A percentile compares a stretch with the other conserved stretches of the same genome.
phyloP scores from a whole-genome alignment of 2,888 invertebrate genomes.

The Amblyteles armatorius region DNA sequence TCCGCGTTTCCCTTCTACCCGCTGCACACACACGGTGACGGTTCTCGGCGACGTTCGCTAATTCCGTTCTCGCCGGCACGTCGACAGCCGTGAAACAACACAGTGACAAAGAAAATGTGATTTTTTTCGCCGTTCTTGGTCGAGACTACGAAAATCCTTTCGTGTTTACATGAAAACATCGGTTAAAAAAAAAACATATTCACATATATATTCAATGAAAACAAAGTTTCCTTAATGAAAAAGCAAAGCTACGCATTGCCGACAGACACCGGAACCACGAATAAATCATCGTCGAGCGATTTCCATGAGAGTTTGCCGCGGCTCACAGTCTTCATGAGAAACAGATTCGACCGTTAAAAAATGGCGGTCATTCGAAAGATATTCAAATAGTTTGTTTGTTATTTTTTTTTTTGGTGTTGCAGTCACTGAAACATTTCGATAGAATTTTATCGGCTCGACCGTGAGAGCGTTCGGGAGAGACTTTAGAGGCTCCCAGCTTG shows the following conservation, averaged over 20 bases:
- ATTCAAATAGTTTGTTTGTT: not conserved
- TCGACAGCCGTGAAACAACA: not conserved
- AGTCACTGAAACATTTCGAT: not conserved
- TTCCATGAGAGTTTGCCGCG: too few species aligned
- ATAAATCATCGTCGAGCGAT: too few species aligned
- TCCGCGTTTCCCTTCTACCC: not conserved
- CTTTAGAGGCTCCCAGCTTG: not conserved
- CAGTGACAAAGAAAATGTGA: not conserved
- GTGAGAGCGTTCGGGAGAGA: not conserved
- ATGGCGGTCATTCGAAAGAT: not conserved
- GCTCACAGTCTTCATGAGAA: too few species aligned
- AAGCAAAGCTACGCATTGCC: too few species aligned
- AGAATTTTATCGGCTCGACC: constrained; percentile 1
- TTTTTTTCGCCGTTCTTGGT: too few species aligned
- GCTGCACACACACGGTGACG: not conserved
- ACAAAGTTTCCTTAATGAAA: too few species aligned
- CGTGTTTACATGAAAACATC: too few species aligned
- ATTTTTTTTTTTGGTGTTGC: not conserved
- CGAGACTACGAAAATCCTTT: too few species aligned
- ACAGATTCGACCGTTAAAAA: not conserved
- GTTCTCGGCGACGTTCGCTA: constrained; percentile 8
- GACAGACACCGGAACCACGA: too few species aligned
- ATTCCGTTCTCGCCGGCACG: constrained; percentile 10
- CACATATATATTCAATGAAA: too few species aligned
- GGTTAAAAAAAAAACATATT: too few species aligned